A percentile compares a stretch with the other conserved stretches of the same genome.
phyloP scores from a whole-genome alignment of 2,888 invertebrate species.

The Trachelus iudaicus region DNA sequence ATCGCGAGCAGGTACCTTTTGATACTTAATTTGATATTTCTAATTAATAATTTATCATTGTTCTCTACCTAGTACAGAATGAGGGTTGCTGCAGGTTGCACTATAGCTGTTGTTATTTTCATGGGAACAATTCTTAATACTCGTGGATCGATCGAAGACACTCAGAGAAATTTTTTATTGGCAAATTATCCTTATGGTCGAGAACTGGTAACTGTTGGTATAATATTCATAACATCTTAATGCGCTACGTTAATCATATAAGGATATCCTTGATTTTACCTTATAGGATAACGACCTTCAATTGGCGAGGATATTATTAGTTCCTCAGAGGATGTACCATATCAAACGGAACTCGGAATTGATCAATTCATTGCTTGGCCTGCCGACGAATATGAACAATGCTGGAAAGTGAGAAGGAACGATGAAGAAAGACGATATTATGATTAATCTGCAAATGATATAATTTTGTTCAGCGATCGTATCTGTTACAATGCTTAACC shows the following conservation, averaged over 20 bases:
- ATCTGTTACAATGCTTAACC: too few species aligned
- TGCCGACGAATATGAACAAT: conserved; percentile 80
- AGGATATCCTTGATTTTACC: conserved; percentile 10
- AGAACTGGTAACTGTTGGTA: conserved; percentile 20
- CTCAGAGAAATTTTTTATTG: conserved; percentile 33
- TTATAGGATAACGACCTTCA: conserved; percentile 52
- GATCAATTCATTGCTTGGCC: conserved; percentile 79
- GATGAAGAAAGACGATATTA: too few species aligned
- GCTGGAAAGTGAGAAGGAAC: conserved; percentile 70
- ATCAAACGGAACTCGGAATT: conserved; percentile 78
- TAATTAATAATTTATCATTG: too few species aligned
- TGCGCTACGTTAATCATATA: too few species aligned
- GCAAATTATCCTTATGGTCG: conserved; percentile 31
- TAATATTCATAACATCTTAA: background rate
- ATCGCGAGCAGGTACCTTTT: too few species aligned
- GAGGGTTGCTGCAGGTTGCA: background rate
- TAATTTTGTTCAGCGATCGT: too few species aligned
- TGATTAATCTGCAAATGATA: too few species aligned
- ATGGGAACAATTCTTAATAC: background rate
- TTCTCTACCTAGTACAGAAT: too few species aligned
- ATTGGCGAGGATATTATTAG: conserved; percentile 44
- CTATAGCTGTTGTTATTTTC: background rate
- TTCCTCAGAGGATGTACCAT: conserved; percentile 52
- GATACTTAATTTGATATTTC: too few species aligned
- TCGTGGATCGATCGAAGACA: conserved; percentile 35